These are phyloP conservation scores for Pycnonotus jocosus DNA, from an alignment of 2,113 vertebrate genomes.

Conservation along the genomic window DNA sequence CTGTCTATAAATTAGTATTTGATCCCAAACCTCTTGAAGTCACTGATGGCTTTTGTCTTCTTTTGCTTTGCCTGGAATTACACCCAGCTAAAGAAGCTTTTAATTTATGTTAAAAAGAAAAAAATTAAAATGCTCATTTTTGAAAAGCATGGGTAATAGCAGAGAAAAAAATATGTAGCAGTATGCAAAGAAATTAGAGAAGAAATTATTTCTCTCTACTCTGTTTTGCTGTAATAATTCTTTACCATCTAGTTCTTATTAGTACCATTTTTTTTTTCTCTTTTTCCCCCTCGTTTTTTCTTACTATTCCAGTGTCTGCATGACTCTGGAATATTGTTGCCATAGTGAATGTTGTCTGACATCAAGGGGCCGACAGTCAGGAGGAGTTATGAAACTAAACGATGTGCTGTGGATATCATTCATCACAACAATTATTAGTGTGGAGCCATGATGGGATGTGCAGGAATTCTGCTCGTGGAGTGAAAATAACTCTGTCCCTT, in stretches of 20 bases:
- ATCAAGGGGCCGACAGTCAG: neutral
- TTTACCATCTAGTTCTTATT: neutral
- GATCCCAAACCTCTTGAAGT: neutral
- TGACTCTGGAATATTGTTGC: neutral
- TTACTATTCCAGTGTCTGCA: neutral
- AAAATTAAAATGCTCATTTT: neutral
- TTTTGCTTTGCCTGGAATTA: neutral
- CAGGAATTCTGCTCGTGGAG: neutral
- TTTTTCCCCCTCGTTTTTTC: neutral
- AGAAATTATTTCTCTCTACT: neutral
- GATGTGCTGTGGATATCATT: neutral
- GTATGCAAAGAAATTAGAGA: neutral
- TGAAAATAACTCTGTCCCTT: neutral
- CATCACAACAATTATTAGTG: neutral
- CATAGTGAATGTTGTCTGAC: neutral
- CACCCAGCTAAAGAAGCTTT: neutral
- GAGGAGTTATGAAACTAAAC: neutral
- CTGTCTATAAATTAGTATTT: neutral
- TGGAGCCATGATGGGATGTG: neutral
- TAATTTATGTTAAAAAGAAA: neutral
- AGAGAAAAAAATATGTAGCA: neutral
- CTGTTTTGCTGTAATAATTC: accelerated
- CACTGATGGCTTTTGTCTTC: neutral
- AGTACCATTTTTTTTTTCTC: accelerated
- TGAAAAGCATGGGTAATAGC: neutral